Conservation (phyloP, 2,113 vertebrate species). For the Scatophagus argus region DNA sequence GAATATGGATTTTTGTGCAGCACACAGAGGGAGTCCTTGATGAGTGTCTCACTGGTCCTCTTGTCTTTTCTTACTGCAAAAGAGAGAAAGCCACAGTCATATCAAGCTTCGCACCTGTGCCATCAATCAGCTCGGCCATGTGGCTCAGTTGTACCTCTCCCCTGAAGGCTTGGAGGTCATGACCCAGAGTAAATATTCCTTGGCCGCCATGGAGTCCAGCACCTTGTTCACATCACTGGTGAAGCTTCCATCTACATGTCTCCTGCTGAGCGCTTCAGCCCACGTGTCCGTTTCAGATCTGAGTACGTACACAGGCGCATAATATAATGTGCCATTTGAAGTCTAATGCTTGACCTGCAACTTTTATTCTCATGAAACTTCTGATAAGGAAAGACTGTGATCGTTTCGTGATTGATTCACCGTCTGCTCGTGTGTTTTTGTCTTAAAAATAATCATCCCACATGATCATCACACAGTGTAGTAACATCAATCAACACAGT, state of each 20-base stretch:
- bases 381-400: background rate
- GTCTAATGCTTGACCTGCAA: background rate
- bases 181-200: slow-evolving; percentile 96
- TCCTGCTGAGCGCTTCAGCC: slow-evolving; percentile 83
- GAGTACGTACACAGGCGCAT: slow-evolving; percentile 71
- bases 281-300: slow-evolving; percentile 85
- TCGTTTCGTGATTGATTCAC: slow-evolving; percentile 13
- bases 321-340: background rate
- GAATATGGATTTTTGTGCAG: slow-evolving; percentile 66
- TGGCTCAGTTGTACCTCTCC: slow-evolving; percentile 63
- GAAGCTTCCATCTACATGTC: slow-evolving; percentile 96
- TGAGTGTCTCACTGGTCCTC: slow-evolving; percentile 80
- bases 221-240: slow-evolving; percentile 95
- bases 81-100: slow-evolving; percentile 40
- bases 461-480: slow-evolving; percentile 3
- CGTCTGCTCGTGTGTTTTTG: background rate
- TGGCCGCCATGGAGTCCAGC: slow-evolving; percentile 93
- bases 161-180: slow-evolving; percentile 90
- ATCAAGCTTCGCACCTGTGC: background rate
- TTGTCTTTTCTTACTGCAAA: slow-evolving; percentile 83
- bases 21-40: slow-evolving; percentile 73
- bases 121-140: background rate
- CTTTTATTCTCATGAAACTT: background rate
- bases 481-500: slow-evolving; percentile 71
- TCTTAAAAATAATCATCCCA: slow-evolving; percentile 26